Evolutionary conservation across 2,888 invertebrate genomes (phyloP), one percentile per base, ranked within the genome.

Genomic region (Camptogramma bilineatum): DNA sequence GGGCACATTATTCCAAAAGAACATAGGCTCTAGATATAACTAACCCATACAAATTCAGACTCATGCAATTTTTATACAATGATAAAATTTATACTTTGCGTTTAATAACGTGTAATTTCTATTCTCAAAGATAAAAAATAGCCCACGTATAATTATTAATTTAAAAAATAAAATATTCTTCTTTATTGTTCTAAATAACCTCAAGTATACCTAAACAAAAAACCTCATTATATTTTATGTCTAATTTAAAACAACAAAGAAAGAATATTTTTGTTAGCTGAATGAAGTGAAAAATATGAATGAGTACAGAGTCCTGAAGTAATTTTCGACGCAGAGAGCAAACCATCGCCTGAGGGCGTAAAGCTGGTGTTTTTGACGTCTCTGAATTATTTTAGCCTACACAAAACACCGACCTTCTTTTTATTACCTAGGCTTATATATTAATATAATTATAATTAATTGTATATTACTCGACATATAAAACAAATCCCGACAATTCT

Each of bases 141-240:
- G 1, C 8, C 18, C 13, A 19, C 16, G 0, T 39, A 34, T 24
- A 21, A 4, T 17, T 46, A 44, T 46, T 24, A 1, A 55, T 18
- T 18, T 17, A 24, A 55, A 31, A 10, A 55, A 31, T 8, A 47
- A 31, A 18, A 18, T 18, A 34, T 4, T 2, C 28, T 0, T 28
- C 28, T 28, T 28, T 28, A 8, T 28, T 4, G 28, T 28, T 28
- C 24, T 53, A 62, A 64, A 62, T 64, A 66, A 60, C 62, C 46
- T 39, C 19, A 59, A 56, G 21, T 42, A 52, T n/a, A 52, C 5
- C 21, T 19, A n/a, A 39, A 48, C 55, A 64, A n/a, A n/a, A n/a
- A n/a, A 64, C 48, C 59, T 63, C 52, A 53, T 59, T 56, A 51
- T 46, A 51, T 53, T 42, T 17, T 51, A 17, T 31, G 9, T 31